Conservation (phyloP, 2,888 invertebrate genomes). For the Altica lythri region DNA sequence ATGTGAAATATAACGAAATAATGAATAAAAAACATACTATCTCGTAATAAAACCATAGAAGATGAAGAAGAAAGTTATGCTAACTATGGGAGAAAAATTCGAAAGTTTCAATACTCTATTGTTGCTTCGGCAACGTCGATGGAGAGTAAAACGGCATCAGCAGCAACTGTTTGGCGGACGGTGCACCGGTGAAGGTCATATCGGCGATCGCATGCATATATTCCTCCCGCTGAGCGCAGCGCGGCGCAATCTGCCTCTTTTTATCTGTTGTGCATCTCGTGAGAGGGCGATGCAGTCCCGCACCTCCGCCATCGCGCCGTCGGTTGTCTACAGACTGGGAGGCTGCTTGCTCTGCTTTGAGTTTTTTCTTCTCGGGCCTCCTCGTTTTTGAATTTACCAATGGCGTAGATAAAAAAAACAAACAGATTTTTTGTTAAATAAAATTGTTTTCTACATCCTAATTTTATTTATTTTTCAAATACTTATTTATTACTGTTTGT, state of each 20-base stretch:
- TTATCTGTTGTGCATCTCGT: slow-evolving; percentile 42
- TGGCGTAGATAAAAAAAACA: not conserved
- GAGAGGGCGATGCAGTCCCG: slow-evolving; percentile 40
- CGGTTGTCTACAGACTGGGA: slow-evolving; percentile 12
- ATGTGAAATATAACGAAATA: no score
- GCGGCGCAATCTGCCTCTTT: slow-evolving; percentile 38
- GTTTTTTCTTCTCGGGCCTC: slow-evolving; percentile 5
- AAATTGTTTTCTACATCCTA: no score
- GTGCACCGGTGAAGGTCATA: slow-evolving; percentile 44
- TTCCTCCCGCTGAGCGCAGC: slow-evolving; percentile 39
- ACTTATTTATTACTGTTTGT: no score
- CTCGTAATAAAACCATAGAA: no score
- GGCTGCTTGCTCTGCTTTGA: no score
- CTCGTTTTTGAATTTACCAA: not conserved
- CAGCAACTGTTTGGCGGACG: slow-evolving; percentile 42
- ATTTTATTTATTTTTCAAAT: no score
- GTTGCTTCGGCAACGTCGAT: slow-evolving; percentile 1
- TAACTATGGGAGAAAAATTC: not conserved
- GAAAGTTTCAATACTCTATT: not conserved
- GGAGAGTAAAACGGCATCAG: slow-evolving; percentile 12
- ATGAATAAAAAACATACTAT: no score
- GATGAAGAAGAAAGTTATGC: no score
- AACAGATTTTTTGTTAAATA: no score
- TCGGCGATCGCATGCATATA: slow-evolving; percentile 41
- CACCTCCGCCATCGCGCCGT: slow-evolving; percentile 20